phyloP scores from a whole-genome alignment of 92 coral and sea anemone species.

The Porites cylindrica region DNA sequence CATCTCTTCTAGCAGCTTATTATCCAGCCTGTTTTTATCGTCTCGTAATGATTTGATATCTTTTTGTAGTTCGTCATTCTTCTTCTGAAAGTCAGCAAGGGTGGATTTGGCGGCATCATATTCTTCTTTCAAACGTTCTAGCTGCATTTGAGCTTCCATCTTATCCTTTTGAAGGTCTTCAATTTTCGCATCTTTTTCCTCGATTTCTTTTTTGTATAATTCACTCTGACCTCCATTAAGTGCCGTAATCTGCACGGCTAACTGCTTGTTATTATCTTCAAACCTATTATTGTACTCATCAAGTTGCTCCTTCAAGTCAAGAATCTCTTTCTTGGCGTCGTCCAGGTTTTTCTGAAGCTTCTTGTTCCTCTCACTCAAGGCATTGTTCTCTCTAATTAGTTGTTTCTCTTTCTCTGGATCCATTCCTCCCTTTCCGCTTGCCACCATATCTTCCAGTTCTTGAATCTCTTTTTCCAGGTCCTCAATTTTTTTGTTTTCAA shows the following conservation, averaged over 20 bases:
- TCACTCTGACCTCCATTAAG: conserved; percentile 75
- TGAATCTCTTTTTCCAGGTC: conserved; percentile 64
- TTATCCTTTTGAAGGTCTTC: conserved; percentile 65
- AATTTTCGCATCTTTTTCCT: conserved; percentile 64
- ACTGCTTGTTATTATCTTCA: conserved; percentile 66
- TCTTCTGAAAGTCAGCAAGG: conserved; percentile 50
- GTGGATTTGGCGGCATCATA: conserved; percentile 42
- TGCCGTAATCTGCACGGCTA: conserved; percentile 69
- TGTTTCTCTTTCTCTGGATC: conserved; percentile 61
- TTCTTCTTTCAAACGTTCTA: conserved; percentile 64
- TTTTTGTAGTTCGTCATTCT: conserved; percentile 38
- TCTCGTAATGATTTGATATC: conserved; percentile 51
- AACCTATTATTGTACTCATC: conserved; percentile 67
- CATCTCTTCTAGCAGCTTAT: conserved; percentile 65
- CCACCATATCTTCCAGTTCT: conserved; percentile 57
- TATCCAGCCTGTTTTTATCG: conserved; percentile 70
- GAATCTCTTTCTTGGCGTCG: conserved; percentile 58
- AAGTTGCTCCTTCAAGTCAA: conserved; percentile 50
- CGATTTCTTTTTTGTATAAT: conserved; percentile 68
- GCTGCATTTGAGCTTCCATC: conserved; percentile 62
- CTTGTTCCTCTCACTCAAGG: conserved; percentile 45
- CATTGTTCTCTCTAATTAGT: conserved; percentile 39
- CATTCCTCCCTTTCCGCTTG: conserved; percentile 28
- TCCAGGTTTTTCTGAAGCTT: conserved; percentile 61
- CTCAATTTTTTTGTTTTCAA: conserved; percentile 38